Conservation (phyloP, 1,140 invertebrate species). For the Metaphire vulgaris region DNA sequence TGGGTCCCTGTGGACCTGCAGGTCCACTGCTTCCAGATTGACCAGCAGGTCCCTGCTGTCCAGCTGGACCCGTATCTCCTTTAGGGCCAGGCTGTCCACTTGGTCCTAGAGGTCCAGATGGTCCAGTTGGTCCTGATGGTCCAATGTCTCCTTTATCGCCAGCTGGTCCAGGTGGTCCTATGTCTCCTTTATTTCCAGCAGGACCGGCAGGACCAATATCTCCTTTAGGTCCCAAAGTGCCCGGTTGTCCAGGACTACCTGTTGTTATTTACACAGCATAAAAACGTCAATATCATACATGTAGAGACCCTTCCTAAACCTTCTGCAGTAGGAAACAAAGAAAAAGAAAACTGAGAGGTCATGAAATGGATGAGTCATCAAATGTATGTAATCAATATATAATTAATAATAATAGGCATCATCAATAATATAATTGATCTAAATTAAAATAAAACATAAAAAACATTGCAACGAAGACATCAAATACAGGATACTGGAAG, state of each 20-base stretch:
- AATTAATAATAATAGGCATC: no score
- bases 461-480: no score
- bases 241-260: constrained; percentile 6
- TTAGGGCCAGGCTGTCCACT: neutral
- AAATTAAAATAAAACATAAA: no score
- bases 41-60: constrained; percentile 66
- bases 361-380: no score
- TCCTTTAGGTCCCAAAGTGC: constrained; percentile 7
- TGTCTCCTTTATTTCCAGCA: neutral
- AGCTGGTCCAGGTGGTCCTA: neutral
- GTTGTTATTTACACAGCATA: neutral
- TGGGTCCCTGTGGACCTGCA: constrained; percentile 7
- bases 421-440: no score
- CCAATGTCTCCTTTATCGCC: constrained; percentile 17
- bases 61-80: neutral
- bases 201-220: neutral
- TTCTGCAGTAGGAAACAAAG: no score
- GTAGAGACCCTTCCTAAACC: no score
- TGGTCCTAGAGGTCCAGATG: constrained; percentile 64
- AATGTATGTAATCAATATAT: no score
- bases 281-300: no score
- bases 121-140: constrained; percentile 54
- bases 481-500: no score
- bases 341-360: no score
- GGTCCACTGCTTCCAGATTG: constrained; percentile 53